Evolutionary conservation across 1,140 invertebrate species (phyloP).

Genomic region (Melipona quadrifasciata): DNA sequence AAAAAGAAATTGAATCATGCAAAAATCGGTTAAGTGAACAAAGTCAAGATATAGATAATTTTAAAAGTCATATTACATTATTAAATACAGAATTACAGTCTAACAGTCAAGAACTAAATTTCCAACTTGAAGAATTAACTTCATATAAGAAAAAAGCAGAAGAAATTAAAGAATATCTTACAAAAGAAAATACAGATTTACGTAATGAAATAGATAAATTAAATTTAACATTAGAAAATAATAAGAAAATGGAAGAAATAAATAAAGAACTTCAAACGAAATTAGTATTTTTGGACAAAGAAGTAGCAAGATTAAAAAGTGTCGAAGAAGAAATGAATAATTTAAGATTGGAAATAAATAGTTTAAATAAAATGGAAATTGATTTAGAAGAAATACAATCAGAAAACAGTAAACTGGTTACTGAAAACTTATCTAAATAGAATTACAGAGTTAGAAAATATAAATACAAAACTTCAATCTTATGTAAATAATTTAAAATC

Average conservation of each 20-base stretch:
- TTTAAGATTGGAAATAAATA: constrained; percentile 33
- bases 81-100: constrained; percentile 32
- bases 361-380: constrained; percentile 32
- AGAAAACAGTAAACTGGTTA: constrained; percentile 29
- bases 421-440: constrained; percentile 18
- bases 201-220: constrained; percentile 50
- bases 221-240: constrained; percentile 38
- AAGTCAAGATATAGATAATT: constrained; percentile 32
- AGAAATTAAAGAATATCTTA: constrained; percentile 62
- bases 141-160: constrained; percentile 62
- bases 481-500: constrained; percentile 48
- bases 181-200: constrained; percentile 50
- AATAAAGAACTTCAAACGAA: constrained; percentile 36
- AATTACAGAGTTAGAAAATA: constrained; percentile 41
- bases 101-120: constrained; percentile 37
- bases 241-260: constrained; percentile 32
- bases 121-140: constrained; percentile 56
- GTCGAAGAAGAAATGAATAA: constrained; percentile 54
- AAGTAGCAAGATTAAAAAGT: constrained; percentile 44
- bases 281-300: constrained; percentile 30
- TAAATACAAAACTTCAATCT: constrained; percentile 27
- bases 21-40: constrained; percentile 29
- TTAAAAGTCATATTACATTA: constrained; percentile 39
- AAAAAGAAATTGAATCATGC: constrained; percentile 23
- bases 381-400: constrained; percentile 18